These are phyloP conservation scores for Amphilophus citrinellus DNA, from an alignment of 2,113 vertebrate species.

Conservation along the genomic window DNA sequence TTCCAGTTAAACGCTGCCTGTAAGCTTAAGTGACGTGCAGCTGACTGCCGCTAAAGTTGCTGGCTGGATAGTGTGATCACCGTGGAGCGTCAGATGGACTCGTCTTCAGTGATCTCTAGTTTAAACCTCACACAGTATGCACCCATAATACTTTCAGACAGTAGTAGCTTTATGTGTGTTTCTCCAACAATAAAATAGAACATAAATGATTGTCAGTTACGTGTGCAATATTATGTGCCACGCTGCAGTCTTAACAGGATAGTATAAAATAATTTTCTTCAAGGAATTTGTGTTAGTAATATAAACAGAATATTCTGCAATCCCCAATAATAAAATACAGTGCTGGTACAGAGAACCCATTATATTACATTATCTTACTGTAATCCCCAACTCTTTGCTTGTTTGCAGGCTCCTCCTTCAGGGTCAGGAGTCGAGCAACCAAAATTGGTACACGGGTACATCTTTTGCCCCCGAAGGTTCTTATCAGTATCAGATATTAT, in stretches of 20 bases:
- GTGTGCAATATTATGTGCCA: not conserved
- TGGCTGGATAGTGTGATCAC: not conserved
- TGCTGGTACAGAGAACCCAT: not conserved
- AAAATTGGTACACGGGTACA: not conserved
- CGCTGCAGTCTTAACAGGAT: not conserved
- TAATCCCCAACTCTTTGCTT: not conserved
- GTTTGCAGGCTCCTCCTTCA: not conserved
- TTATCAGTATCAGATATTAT: not conserved
- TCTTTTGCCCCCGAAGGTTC: not conserved
- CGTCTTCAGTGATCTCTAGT: not conserved
- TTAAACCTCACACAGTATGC: not conserved
- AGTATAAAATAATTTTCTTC: not conserved
- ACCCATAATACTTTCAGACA: not conserved
- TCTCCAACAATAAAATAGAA: not conserved
- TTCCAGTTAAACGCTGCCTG: not conserved
- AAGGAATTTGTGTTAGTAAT: not conserved
- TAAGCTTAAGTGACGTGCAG: not conserved
- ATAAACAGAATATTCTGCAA: constrained; percentile 5
- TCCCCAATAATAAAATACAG: not conserved
- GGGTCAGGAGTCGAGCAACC: not conserved
- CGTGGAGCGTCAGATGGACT: not conserved
- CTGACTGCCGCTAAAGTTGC: not conserved
- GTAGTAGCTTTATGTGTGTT: not conserved
- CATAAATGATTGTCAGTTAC: not conserved
- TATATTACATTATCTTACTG: not conserved